Percentiles rank a stretch among this genome's conserved stretches.
Conservation (phyloP, 1,140 invertebrate genomes). For the Phenacoccus solenopsis region DNA sequence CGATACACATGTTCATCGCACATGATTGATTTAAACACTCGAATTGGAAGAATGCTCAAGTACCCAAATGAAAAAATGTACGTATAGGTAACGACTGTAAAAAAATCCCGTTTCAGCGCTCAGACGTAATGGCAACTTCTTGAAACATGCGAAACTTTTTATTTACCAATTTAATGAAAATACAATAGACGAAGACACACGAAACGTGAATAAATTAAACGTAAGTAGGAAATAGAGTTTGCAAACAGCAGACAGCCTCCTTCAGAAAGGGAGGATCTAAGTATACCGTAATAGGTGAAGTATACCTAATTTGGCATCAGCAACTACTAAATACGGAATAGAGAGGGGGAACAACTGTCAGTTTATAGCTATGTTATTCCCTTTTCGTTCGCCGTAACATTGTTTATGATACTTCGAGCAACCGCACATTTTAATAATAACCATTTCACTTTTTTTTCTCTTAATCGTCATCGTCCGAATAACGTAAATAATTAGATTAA, state of each 20-base stretch:
- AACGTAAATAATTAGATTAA: neutral
- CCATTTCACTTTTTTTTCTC: constrained; percentile 9
- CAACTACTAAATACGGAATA: constrained; percentile 33
- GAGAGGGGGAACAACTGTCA: constrained; percentile 18
- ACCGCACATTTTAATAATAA: constrained; percentile 8
- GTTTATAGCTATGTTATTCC: constrained; percentile 12
- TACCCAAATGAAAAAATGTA: too few species aligned
- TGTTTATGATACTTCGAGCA: constrained; percentile 18
- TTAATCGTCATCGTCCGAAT: neutral
- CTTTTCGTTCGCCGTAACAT: constrained; percentile 18
- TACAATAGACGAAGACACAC: neutral
- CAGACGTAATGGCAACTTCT: too few species aligned
- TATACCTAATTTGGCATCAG: constrained; percentile 34
- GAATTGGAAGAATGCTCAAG: too few species aligned
- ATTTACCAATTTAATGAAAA: neutral
- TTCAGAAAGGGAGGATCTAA: constrained; percentile 16
- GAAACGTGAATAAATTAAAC: constrained; percentile 14
- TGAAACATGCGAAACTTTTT: too few species aligned
- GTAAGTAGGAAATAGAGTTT: constrained; percentile 14
- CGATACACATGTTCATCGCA: too few species aligned
- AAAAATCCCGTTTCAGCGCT: too few species aligned
- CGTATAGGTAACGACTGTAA: too few species aligned
- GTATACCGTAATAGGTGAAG: constrained; percentile 31
- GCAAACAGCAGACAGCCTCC: constrained; percentile 14
- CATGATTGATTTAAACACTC: too few species aligned